A percentile compares a stretch with the other conserved stretches of the same genome.
Evolutionary conservation across 2,888 invertebrate genomes (phyloP).

Genomic region (Himalopsyche kuldschensis): DNA sequence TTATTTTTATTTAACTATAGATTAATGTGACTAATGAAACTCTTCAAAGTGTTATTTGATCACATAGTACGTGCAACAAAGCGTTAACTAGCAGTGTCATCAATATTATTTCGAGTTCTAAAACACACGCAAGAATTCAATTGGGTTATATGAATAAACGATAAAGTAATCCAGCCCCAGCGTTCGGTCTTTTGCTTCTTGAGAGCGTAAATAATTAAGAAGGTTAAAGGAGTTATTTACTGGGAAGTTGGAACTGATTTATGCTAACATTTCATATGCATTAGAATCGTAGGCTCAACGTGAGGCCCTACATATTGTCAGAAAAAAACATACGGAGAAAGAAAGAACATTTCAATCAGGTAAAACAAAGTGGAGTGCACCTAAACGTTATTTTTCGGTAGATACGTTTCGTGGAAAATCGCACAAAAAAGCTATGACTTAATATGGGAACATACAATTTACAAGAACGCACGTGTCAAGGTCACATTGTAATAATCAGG

Average conservation of each 20-base stretch:
- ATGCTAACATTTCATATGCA: background rate
- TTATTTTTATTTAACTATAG: too few relatives aligned
- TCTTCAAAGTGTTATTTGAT: too few relatives aligned
- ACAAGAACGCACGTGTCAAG: too few relatives aligned
- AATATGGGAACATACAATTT: too few relatives aligned
- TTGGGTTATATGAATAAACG: background rate
- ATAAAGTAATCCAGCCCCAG: background rate
- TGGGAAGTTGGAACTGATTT: background rate
- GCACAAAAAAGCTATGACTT: too few relatives aligned
- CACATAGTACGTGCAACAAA: too few relatives aligned
- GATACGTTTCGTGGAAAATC: too few relatives aligned
- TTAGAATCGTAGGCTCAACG: background rate
- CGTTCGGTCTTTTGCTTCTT: background rate
- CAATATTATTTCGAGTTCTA: background rate
- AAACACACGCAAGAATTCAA: background rate
- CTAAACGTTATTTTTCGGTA: too few relatives aligned
- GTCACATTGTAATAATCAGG: too few relatives aligned
- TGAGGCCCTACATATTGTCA: background rate
- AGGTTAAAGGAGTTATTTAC: background rate
- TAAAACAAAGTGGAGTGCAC: too few relatives aligned
- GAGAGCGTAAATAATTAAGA: background rate
- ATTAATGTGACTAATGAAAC: too few relatives aligned
- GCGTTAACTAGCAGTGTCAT: too few relatives aligned
- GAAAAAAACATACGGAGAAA: background rate
- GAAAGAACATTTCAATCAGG: background rate